Evolutionary conservation across 2,888 invertebrate genomes (phyloP), one percentile per base, ranked within the genome.

Genomic region (Drosophila colorata): DNA sequence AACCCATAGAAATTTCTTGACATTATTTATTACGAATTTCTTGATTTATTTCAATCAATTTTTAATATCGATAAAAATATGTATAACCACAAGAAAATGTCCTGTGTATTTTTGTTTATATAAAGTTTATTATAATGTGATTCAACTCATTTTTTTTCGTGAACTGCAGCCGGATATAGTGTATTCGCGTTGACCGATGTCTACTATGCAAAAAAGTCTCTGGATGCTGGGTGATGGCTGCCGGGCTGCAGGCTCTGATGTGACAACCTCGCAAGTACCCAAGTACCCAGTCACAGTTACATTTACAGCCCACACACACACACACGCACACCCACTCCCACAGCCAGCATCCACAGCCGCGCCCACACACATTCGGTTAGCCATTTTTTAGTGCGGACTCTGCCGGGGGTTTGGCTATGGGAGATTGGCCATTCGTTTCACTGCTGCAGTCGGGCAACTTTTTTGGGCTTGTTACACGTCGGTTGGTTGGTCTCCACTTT

Each of bases 401-500:
- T 55, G 41, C 14, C 25, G 20, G 20, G 56, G 51, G 18, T 13
- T 33, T 56, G 44, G 35, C 25, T 40, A 28, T 28, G 18, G 9
- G 38, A 33, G 61, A 66, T 69, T 76, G 77, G 64, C 60, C 63
- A 73, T 73, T 77, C 72, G 67, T 56, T 68, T 55, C 49, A 49
- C 55, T 59, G 60, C 52, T 76, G 74, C 61, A 68, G 64, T 64
- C 53, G 66, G 20, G 60, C 53, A 74, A 70, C 61, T 80, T 70
- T 80, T 78, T 70, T 66, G 58, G 70, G 69, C 69, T 72, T 74
- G 81, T 77, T 84, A 76, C 85, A 88, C 90, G 87, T 85, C 86
- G 89, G 87, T 89, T 84, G 86, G 82, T 88, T 90, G 88, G 88
- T 89, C 90, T 90, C 89, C 90, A 83, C 83, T 87, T 90, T 90